Base-by-base conservation (phyloP, 2,888 invertebrate species). In the Augiades crinisus region DNA sequence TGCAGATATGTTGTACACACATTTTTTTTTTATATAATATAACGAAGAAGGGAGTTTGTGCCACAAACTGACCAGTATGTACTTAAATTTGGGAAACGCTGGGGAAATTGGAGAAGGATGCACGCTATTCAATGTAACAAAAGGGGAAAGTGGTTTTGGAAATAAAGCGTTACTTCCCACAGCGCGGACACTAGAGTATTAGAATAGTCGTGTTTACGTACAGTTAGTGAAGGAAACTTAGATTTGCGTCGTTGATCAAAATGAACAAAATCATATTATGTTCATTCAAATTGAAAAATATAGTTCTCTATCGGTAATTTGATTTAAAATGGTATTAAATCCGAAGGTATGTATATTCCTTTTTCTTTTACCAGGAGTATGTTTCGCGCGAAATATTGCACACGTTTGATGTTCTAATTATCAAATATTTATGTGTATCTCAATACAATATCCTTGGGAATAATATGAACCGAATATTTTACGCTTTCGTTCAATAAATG, bases 121-220 rank as follows among this genome's bases (percentile, higher is more conserved):
- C n/a, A 41, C 33, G 31, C 10, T 10, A 45, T 45, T 22, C 6
- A 22, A 45, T 3, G 12, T 16, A 40, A 31, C 17, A 16, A 38
- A 38, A 13, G 13, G 22, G 16, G 24, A 14, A 13, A 38, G 13
- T 5, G 30, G 22, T 34, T 16, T 8, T 30, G 30, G n/a, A 21
- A 31, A 19, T 27, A 30, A 38, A 5, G 47, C 21, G 7, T n/a
- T 21, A 13, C n/a, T 47, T 30, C 37, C 47, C 47, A 40, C 47
- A 47, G 47, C 31, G 21, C 31, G 2, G 10, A 47, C 7, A 31
- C 21, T 14, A 30, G 38, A 38, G 40, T 40, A 40, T 40, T 47
- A 14, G 12, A 40, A n/a, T n/a, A n/a, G n/a, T 24, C 10, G 31
- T 30, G 38, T 30, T 36, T 38, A 33, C 14, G 33, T 49, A 41